A percentile compares a stretch with the other conserved stretches of the same genome.
Evolutionary conservation across 2,113 vertebrate species (phyloP).

Genomic region (Oryzias woworae): DNA sequence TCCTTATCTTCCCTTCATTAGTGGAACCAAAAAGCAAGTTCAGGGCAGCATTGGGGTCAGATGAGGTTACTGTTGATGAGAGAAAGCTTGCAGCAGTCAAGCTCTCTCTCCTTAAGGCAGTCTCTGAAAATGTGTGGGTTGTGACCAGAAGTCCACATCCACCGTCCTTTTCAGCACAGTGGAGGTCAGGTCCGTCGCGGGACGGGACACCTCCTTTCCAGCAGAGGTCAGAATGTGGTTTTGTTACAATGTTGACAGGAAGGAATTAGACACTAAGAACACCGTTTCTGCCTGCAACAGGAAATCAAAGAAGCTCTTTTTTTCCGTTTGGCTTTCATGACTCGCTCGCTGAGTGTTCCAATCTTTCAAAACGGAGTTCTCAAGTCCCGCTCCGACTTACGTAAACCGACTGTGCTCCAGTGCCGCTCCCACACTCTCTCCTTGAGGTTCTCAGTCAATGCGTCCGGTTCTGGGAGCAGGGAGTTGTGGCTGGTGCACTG

Average conservation of each 20-base stretch:
- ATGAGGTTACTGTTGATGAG: conserved; percentile 59
- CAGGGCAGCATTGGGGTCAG: conserved; percentile 66
- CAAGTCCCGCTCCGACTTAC: conserved; percentile 48
- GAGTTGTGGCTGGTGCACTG: conserved; percentile 46
- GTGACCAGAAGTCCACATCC: conserved; percentile 39
- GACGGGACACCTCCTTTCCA: conserved; percentile 53
- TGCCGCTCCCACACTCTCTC: conserved; percentile 28
- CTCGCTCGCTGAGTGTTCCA: conserved; percentile 31
- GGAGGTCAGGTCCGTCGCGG: conserved; percentile 40
- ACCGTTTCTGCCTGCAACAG: conserved; percentile 39
- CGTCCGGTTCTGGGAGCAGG: conserved; percentile 57
- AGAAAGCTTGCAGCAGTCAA: conserved; percentile 60
- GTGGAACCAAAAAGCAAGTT: conserved; percentile 59
- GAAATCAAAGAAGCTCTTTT: conserved; percentile 28
- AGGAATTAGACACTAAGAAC: conserved; percentile 54
- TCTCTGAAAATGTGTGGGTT: conserved; percentile 63
- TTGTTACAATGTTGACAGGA: conserved; percentile 30
- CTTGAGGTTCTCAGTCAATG: conserved; percentile 38
- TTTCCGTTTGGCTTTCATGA: conserved; percentile 17
- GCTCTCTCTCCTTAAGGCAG: conserved; percentile 72
- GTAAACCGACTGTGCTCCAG: conserved; percentile 29
- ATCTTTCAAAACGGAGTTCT: conserved; percentile 43
- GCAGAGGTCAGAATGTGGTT: conserved; percentile 33
- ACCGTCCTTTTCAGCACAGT: conserved; percentile 46
- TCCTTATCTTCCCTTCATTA: conserved; percentile 54